Percentiles rank a stretch among this genome's conserved stretches.
Conservation (phyloP, 2,113 vertebrate species). For the Microcebus jonahi region DNA sequence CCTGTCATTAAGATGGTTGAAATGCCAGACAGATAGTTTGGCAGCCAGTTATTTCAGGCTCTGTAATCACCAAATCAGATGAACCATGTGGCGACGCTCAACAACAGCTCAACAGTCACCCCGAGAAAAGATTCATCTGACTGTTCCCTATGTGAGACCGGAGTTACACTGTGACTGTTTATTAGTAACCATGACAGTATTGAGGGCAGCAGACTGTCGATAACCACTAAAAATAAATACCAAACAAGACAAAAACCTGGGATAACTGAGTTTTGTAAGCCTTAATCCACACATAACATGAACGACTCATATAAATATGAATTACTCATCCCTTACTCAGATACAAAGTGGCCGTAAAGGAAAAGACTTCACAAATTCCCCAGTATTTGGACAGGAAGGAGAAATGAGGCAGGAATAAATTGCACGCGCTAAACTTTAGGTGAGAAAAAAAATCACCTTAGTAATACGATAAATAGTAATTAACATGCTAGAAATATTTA, state of each 20-base stretch:
- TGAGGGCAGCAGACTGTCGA: neutral
- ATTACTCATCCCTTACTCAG: neutral
- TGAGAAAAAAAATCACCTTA: neutral
- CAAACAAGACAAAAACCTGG: neutral
- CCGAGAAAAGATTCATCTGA: neutral
- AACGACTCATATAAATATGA: neutral
- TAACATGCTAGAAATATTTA: constrained; percentile 37
- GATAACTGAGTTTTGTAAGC: neutral
- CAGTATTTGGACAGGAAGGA: neutral
- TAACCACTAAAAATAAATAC: neutral
- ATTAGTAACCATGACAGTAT: neutral
- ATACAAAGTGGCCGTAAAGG: neutral
- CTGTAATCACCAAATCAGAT: constrained; percentile 68
- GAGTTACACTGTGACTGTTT: neutral
- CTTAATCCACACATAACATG: neutral
- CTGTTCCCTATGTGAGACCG: neutral
- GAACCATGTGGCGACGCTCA: neutral
- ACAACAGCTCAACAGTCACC: neutral
- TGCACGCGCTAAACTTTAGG: neutral
- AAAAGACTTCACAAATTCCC: neutral
- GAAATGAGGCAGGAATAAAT: neutral
- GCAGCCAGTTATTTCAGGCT: constrained; percentile 38
- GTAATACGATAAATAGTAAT: constrained; percentile 8
- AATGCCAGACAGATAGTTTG: constrained; percentile 71
- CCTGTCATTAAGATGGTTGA: constrained; percentile 74